Conservation (phyloP, 2,797 vertebrate species). For the Scleropages formosus region DNA sequence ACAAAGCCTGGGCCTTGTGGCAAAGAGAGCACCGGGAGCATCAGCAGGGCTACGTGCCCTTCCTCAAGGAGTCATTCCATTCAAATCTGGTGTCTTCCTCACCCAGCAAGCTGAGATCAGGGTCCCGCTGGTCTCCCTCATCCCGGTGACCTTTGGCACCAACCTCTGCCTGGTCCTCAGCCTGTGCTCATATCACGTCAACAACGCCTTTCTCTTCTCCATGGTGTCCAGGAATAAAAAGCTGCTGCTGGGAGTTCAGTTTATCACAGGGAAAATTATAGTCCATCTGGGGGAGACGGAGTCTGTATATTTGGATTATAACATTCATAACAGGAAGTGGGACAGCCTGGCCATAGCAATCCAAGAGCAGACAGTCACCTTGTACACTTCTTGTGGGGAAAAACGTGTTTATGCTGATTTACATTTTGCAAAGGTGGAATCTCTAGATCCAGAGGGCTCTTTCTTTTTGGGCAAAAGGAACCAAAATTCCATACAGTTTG, state of each 20-base stretch:
- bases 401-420: slow-evolving; percentile 73
- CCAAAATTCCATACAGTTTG: slow-evolving; percentile 84
- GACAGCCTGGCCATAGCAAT: slow-evolving; percentile 86
- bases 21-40: slow-evolving; percentile 61
- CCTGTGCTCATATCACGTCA: slow-evolving; percentile 87
- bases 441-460: slow-evolving; percentile 81
- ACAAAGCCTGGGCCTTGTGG: slow-evolving; percentile 83
- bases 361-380: slow-evolving; percentile 72
- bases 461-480: slow-evolving; percentile 91
- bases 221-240: slow-evolving; percentile 78
- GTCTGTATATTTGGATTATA: slow-evolving; percentile 86
- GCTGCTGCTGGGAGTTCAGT: slow-evolving; percentile 90
- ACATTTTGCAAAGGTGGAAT: slow-evolving; percentile 74
- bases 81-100: slow-evolving; percentile 88
- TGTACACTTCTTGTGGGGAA: slow-evolving; percentile 88
- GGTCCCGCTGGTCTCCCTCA: slow-evolving; percentile 68
- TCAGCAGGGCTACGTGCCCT: slow-evolving; percentile 58
- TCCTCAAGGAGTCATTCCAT: slow-evolving; percentile 85
- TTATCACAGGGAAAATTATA: slow-evolving; percentile 77
- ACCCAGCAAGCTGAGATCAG: slow-evolving; percentile 81
- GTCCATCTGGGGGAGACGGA: slow-evolving; percentile 81
- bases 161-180: slow-evolving; percentile 85
- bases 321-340: slow-evolving; percentile 89
- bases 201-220: slow-evolving; percentile 88
- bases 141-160: slow-evolving; percentile 71